Evolutionary conservation across 2,113 vertebrate genomes (phyloP).

Genomic region (Oryzias melastigma): DNA sequence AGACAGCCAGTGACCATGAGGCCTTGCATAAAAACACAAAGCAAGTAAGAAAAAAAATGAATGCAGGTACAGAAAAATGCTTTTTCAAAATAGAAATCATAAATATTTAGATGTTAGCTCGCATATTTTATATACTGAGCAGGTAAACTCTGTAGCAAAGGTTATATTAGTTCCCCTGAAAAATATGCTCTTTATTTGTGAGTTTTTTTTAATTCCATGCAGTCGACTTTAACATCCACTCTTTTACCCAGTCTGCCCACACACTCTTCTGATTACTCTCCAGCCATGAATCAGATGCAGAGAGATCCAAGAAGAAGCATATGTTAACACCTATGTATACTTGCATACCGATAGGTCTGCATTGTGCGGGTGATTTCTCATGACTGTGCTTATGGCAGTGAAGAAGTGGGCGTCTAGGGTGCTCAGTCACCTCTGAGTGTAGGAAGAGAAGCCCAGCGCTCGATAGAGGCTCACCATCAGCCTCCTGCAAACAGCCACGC

Average conservation of each 20-base stretch:
- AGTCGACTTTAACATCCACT: constrained; percentile 1
- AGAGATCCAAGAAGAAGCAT: constrained; percentile 16
- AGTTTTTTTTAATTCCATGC: background rate
- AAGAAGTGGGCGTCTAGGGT: constrained; percentile 29
- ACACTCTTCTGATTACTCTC: constrained; percentile 3
- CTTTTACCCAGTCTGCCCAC: background rate
- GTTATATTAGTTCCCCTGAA: background rate
- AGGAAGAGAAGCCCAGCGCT: constrained; percentile 48
- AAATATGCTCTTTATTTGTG: background rate
- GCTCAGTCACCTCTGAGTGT: constrained; percentile 31
- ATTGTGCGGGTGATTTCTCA: constrained; percentile 11
- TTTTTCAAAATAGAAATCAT: too few species aligned
- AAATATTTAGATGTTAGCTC: too few species aligned
- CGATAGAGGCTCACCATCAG: constrained; percentile 42
- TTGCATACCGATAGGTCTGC: background rate
- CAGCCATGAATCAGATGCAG: constrained; percentile 2
- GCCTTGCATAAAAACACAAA: too few species aligned
- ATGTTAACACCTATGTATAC: background rate
- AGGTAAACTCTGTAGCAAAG: too few species aligned
- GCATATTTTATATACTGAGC: too few species aligned
- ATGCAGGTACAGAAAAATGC: too few species aligned
- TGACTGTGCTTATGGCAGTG: constrained; percentile 10
- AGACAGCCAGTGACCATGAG: too few species aligned
- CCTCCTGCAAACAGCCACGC: constrained; percentile 23
- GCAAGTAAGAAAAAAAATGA: too few species aligned